A percentile compares a stretch with the other conserved stretches of the same genome.
Evolutionary conservation across 2,888 invertebrate genomes (phyloP).

Genomic region (Drosophila tanythrix): DNA sequence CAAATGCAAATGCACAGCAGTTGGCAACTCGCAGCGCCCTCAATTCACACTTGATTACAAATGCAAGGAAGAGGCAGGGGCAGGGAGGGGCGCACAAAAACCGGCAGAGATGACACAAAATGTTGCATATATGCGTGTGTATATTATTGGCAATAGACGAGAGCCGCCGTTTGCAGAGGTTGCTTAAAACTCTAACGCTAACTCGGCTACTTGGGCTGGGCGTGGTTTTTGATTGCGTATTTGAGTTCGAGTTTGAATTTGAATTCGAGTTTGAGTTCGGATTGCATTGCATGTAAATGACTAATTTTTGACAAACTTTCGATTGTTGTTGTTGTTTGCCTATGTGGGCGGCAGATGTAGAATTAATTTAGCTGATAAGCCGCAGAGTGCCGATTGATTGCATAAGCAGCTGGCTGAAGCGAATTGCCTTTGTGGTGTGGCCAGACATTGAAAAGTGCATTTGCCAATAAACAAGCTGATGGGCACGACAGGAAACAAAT

Average conservation of each 20-base stretch:
- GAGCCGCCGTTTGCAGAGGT: slow-evolving; percentile 43
- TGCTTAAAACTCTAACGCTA: slow-evolving; percentile 16
- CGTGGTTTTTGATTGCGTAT: slow-evolving; percentile 53
- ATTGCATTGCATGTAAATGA: slow-evolving; percentile 74
- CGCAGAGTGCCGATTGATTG: slow-evolving; percentile 45
- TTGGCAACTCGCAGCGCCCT: slow-evolving; percentile 78
- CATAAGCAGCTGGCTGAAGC: slow-evolving; percentile 42
- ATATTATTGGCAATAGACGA: slow-evolving; percentile 25
- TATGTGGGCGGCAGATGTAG: slow-evolving; percentile 67
- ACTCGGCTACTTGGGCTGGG: slow-evolving; percentile 39
- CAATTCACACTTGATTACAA: slow-evolving; percentile 82
- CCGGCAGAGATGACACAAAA: slow-evolving; percentile 78
- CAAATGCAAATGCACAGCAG: slow-evolving; percentile 79
- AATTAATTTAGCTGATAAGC: slow-evolving; percentile 77
- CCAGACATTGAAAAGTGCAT: slow-evolving; percentile 58
- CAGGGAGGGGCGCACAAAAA: slow-evolving; percentile 45
- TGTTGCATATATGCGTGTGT: slow-evolving; percentile 17
- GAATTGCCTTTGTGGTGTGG: slow-evolving; percentile 12
- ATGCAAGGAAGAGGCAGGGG: slow-evolving; percentile 37
- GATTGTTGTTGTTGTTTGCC: slow-evolving; percentile 34
- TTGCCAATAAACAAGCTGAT: slow-evolving; percentile 61
- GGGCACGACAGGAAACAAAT: slow-evolving; percentile 82
- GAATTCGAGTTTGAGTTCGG: slow-evolving; percentile 1
- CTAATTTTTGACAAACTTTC: slow-evolving; percentile 75
- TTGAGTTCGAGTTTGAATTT: slow-evolving; percentile 16